Percentiles rank a stretch among this genome's conserved stretches.
phyloP scores from a whole-genome alignment of 2,797 vertebrate genomes.

The Labroides dimidiatus region DNA sequence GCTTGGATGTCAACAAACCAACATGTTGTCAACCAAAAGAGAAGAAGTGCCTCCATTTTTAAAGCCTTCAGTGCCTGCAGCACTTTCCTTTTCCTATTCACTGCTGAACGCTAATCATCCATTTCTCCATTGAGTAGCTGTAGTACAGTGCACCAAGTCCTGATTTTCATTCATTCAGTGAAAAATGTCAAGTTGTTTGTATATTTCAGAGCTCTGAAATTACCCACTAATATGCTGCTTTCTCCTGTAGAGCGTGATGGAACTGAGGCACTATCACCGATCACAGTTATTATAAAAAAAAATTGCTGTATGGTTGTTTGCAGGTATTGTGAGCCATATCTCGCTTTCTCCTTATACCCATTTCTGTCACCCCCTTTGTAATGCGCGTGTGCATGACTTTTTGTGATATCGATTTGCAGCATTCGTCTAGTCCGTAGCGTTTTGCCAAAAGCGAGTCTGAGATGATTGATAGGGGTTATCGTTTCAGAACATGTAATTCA shows the following conservation, averaged over 20 bases:
- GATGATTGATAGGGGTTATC: conserved; percentile 73
- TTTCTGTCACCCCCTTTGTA: conserved; percentile 45
- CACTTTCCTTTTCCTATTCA: conserved; percentile 33
- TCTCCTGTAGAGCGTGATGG: conserved; percentile 28
- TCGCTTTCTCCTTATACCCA: conserved; percentile 28
- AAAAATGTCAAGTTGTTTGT: conserved; percentile 78
- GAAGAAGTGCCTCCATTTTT: conserved; percentile 23
- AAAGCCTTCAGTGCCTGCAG: conserved; percentile 33
- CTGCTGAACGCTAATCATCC: conserved; percentile 42
- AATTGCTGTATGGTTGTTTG: conserved; percentile 22
- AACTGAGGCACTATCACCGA: conserved; percentile 23
- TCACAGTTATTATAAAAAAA: conserved; percentile 55
- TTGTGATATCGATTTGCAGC: conserved; percentile 50
- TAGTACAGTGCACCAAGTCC: conserved; percentile 14
- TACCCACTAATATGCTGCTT: conserved; percentile 36
- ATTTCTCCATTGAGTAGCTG: conserved; percentile 36
- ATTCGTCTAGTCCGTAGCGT: conserved; percentile 28
- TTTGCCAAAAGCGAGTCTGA: conserved; percentile 54
- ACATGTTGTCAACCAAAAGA: too few relatives aligned
- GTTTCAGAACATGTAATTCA: conserved; percentile 74
- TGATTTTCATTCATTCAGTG: conserved; percentile 33
- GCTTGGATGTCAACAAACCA: too few relatives aligned
- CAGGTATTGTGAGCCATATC: conserved; percentile 47
- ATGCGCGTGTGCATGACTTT: conserved; percentile 15
- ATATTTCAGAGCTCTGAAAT: conserved; percentile 53